Conservation (phyloP, 2,888 invertebrate species). For the Nematopogon swammerdamellus region DNA sequence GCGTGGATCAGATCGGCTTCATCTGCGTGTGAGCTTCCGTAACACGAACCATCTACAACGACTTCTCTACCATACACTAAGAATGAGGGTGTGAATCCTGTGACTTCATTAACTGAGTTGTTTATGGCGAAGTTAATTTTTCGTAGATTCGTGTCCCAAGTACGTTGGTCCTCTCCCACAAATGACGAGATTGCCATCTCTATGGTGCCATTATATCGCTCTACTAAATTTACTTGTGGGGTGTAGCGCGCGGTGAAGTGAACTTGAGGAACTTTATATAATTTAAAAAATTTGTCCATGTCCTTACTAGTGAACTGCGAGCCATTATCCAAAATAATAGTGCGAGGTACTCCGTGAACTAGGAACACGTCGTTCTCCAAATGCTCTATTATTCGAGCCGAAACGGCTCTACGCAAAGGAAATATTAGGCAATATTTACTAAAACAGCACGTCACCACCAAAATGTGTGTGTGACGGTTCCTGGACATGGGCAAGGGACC, state of each 20-base stretch:
- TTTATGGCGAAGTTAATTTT: constrained; percentile 17
- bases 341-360: not conserved
- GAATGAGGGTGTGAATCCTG: constrained; percentile 12
- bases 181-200: not conserved
- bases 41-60: not conserved
- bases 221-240: constrained; percentile 3
- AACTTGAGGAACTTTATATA: constrained; percentile 6
- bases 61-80: constrained; percentile 14
- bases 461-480: no score
- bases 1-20: not conserved
- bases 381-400: no score
- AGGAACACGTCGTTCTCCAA: no score
- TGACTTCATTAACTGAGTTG: constrained; percentile 10
- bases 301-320: constrained; percentile 4
- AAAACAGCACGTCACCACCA: no score
- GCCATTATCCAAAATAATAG: constrained; percentile 6
- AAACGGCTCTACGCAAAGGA: no score
- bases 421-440: no score
- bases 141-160: constrained; percentile 15
- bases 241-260: constrained; percentile 5
- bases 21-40: not conserved
- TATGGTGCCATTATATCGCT: constrained; percentile 5
- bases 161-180: constrained; percentile 4
- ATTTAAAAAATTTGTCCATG: constrained; percentile 3
- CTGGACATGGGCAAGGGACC: not conserved